A percentile compares a stretch with the other conserved stretches of the same genome.
These are phyloP conservation scores for Vipera ursinii DNA, from an alignment of 2,797 vertebrate genomes.

Conservation along the genomic window DNA sequence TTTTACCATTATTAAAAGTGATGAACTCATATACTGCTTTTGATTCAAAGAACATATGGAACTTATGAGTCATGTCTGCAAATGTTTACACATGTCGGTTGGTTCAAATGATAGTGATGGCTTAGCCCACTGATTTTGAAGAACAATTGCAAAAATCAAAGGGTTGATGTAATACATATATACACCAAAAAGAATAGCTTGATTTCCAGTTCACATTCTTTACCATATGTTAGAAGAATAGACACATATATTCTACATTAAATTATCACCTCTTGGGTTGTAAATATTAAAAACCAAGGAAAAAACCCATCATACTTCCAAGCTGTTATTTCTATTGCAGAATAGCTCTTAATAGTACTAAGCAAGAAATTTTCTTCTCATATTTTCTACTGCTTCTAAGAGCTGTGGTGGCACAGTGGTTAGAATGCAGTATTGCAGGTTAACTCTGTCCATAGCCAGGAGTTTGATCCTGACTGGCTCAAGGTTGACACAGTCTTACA, in stretches of 20 bases:
- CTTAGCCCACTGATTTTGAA: neutral
- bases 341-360: neutral
- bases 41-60: conserved; percentile 29
- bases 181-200: neutral
- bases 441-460: neutral
- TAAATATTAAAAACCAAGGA: neutral
- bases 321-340: neutral
- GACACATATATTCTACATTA: neutral
- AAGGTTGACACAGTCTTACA: neutral
- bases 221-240: neutral
- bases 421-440: neutral
- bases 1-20: conserved; percentile 23
- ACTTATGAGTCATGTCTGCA: neutral
- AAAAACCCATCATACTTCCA: neutral
- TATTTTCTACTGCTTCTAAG: neutral
- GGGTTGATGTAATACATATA: neutral
- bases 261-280: neutral
- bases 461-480: neutral
- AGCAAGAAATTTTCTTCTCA: neutral
- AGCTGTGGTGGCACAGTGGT: neutral
- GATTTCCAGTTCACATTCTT: neutral
- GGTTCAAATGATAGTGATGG: neutral
- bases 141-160: conserved; percentile 1
- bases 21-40: conserved; percentile 18
- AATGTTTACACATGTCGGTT: conserved; percentile 2